phyloP scores from a whole-genome alignment of 2,113 vertebrate genomes.

The Amblyopsis rosae region DNA sequence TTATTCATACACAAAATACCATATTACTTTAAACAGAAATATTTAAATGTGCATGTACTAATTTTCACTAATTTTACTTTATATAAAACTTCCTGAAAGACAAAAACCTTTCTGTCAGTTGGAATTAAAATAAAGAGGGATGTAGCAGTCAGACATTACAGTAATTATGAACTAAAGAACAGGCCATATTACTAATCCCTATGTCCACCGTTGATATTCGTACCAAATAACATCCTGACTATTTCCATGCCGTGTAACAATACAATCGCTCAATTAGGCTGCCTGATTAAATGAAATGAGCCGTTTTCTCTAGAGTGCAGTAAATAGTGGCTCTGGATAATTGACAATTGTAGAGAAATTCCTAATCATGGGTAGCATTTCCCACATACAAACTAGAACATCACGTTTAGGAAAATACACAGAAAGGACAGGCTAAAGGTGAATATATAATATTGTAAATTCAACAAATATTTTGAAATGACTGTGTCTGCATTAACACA shows the following conservation, averaged over 20 bases:
- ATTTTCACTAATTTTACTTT: neutral
- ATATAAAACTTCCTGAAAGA: no score
- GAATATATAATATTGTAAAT: no score
- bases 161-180: slow-evolving; percentile 43
- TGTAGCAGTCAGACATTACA: slow-evolving; percentile 15
- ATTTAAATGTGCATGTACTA: neutral
- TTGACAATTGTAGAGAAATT: slow-evolving; percentile 64
- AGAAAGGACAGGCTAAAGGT: no score
- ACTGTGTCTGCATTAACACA: no score
- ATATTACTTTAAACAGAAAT: no score
- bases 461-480: no score
- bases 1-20: no score
- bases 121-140: neutral
- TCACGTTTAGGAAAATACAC: neutral
- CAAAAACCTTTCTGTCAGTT: no score
- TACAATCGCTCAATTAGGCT: slow-evolving; percentile 69
- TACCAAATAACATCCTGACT: slow-evolving; percentile 55
- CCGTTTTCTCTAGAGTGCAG: slow-evolving; percentile 67
- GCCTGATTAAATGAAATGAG: slow-evolving; percentile 73
- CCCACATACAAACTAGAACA: slow-evolving; percentile 38
- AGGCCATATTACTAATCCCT: slow-evolving; percentile 46
- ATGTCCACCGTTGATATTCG: slow-evolving; percentile 60
- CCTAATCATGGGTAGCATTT: slow-evolving; percentile 58
- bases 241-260: slow-evolving; percentile 59
- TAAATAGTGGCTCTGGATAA: slow-evolving; percentile 62